Evolutionary conservation across 2,113 vertebrate genomes (phyloP), one percentile per base, ranked within the genome.

Genomic region (Halcyon senegalensis): DNA sequence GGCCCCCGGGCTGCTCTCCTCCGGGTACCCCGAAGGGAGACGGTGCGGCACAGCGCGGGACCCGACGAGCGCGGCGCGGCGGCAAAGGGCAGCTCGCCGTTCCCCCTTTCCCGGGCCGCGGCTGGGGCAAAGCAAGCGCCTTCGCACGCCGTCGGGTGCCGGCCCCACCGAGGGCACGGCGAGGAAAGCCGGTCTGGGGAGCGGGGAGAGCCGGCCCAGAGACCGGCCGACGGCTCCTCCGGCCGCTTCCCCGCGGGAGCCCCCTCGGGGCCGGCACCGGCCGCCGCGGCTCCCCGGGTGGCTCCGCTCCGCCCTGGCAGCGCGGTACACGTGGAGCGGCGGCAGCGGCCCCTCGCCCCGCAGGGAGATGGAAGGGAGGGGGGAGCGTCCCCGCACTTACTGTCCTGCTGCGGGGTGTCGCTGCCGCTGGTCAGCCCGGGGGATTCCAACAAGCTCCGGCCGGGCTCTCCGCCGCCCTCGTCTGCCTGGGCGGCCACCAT

Each of bases 381-480:
- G 8, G 41, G 13, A 6, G 16, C 12, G 39, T 23, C 41, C 72
- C 41, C 31, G 25, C 97, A 99, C 99, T 99, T 98, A 99, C 99
- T 99, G 97, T 99, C 99, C 97, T 99, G 99, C 96, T 99, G 99
- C 89, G 99, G 99, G 11, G 99, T 99, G 98, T 99, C 99, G 97
- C 99, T 99, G 96, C 99, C 99, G 97, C 99, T 99, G 96, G 99
- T 99, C 96, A 99, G 97, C n/a, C 99, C 99, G 24, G 99, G 99
- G 37, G 99, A 99, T 97, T 99, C 99, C 98, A 99, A 98, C 98
- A 99, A 98, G 97, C 98, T 99, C 96, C 99, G 98, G 64, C 99
- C 99, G 78, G 99, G 98, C 94, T 99, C 99, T 76, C 98, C 99
- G 84, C 98, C 98, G 74, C 98, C 98, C 88, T 99, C 99, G 80